Evolutionary conservation across 2,113 vertebrate genomes (phyloP), one percentile per base, ranked within the genome.

Genomic region (Suncus etruscus): DNA sequence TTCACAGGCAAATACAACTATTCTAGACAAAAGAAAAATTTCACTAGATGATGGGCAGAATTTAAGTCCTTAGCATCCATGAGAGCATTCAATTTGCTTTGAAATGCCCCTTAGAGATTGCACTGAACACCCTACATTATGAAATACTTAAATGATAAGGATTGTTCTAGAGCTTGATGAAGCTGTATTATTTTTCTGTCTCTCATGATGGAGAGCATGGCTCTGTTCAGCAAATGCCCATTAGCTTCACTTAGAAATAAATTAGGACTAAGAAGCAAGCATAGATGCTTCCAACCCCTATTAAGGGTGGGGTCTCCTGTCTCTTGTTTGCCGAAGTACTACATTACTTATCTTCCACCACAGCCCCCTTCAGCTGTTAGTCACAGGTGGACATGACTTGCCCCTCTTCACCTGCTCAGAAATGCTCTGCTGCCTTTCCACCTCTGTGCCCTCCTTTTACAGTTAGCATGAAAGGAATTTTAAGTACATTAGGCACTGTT

Each of bases 331-430:
- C 50, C 9, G 66, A 75, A 75, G 54, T 2, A 3, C 27, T 32
- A 74, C 15, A 27, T 11, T 51, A 39, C 39, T 20, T 2, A n/a
- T 61, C 22, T 18, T 3, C 1, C 0, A 74, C 24, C 61, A 72
- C 15, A 0, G 51, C 20, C 91, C 15, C 68, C 84, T 73, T 70
- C 80, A 77, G 91, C 91, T 93, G 70, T 91, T 95, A 95, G 76
- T 92, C 90, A 92, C 79, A 95, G 95, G 94, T 91, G 92, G 90
- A 95, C 93, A 87, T 72, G 80, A 68, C 81, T 91, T 83, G 22
- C 18, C 47, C 48, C 92, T 91, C n/a, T 77, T 89, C 87, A 93
- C 91, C 91, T 94, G 82, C 39, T 45, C 31, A 79, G 74, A 92
- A 70, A 11, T 0, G 14, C 78, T 51, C 70, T 0, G 4, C 25